Conservation (phyloP, 1,140 invertebrate species). For the Plodia interpunctella region DNA sequence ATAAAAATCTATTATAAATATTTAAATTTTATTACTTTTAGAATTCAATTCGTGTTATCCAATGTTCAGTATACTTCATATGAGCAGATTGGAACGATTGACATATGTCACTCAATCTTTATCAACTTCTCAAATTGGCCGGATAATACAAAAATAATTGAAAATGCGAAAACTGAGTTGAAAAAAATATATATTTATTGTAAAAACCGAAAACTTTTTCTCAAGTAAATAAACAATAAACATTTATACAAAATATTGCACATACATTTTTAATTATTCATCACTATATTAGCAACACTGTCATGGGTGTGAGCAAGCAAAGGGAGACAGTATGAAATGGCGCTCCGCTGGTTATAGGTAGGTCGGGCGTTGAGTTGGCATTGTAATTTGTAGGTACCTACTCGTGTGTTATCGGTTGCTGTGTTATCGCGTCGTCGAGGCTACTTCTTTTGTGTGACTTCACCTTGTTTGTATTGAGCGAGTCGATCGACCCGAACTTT, state of each 20-base stretch:
- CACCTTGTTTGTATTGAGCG: constrained; percentile 39
- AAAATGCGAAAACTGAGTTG: constrained; percentile 14
- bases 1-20: no score
- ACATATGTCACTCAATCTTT: background rate
- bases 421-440: constrained; percentile 56
- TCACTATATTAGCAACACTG: constrained; percentile 41
- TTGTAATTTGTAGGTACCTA: constrained; percentile 59
- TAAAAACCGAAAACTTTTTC: background rate
- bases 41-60: no score
- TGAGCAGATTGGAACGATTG: constrained; percentile 12
- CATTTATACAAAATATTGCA: background rate
- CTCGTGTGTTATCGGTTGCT: constrained; percentile 52
- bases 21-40: no score
- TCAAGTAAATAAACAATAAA: background rate
- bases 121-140: constrained; percentile 20
- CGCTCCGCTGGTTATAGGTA: constrained; percentile 69
- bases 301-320: constrained; percentile 54
- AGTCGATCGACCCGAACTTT: constrained; percentile 14
- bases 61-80: background rate
- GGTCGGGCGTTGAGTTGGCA: constrained; percentile 69
- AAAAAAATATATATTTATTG: background rate
- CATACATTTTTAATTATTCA: background rate
- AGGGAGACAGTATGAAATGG: constrained; percentile 59
- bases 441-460: constrained; percentile 53
- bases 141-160: constrained; percentile 21